Conservation (phyloP, 1,140 invertebrate species). For the Coelopa frigida region DNA sequence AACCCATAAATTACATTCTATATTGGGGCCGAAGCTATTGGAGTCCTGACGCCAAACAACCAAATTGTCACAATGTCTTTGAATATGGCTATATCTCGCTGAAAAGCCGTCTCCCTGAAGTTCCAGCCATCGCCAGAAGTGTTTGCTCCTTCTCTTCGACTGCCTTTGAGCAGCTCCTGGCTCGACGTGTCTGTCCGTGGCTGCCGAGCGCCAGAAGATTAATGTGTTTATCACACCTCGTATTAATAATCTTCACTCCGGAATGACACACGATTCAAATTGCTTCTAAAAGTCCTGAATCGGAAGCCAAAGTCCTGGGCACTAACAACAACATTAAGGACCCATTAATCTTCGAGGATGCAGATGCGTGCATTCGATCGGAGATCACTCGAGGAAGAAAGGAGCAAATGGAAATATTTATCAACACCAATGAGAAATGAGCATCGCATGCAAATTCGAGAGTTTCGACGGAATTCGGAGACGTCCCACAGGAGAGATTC, state of each 20-base stretch:
- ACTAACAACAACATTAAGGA: conserved; percentile 2
- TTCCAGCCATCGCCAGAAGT: no score
- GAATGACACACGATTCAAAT: neutral
- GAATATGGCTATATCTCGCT: no score
- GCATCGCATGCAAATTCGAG: neutral
- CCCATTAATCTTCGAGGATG: conserved; percentile 1
- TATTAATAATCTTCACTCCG: neutral
- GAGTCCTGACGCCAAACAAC: no score
- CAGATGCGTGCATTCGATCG: neutral
- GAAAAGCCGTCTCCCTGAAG: no score
- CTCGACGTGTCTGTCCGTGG: no score
- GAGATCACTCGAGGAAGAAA: neutral
- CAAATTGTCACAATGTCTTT: no score
- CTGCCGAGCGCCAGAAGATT: no score
- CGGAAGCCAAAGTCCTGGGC: neutral
- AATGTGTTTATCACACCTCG: neutral
- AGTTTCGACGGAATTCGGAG: neutral
- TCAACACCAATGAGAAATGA: conserved; percentile 5
- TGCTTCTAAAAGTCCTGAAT: neutral
- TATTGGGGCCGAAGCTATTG: no score
- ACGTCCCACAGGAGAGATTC: neutral
- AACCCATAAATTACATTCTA: no score
- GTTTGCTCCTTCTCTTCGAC: no score
- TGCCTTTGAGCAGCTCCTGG: no score
- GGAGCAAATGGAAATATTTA: neutral